Evolutionary conservation across 2,797 vertebrate genomes (phyloP), one percentile per base, ranked within the genome.

Genomic region (Danio jaintianensis): DNA sequence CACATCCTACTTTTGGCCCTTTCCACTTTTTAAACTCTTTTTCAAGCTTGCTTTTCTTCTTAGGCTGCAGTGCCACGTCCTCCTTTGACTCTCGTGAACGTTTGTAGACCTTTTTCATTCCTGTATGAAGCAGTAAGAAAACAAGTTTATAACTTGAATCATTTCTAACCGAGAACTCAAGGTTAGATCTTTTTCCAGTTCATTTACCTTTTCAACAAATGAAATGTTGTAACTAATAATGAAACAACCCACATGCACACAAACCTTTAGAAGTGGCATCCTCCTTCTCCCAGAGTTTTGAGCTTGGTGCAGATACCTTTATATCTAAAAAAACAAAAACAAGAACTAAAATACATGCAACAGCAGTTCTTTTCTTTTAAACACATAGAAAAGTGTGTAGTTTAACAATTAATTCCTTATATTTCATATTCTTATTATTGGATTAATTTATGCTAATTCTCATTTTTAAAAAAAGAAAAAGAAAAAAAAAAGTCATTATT

Each of bases 21-120:
- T 84, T 84, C 3, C 84, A 75, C 20, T 83, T 88, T 8, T 89
- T 90, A 29, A 82, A 22, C 9, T 81, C 84, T 79, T 89, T 91
- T 42, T 36, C 82, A 0, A 75, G 77, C 85, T 80, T 93, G 40
- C 80, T 86, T 76, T 87, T 92, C 80, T 88, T 94, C 52, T 88
- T 93, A 0, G 91, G 87, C 59, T 88, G 89, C 53, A 82, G 84
- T 0, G 74, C 86, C 7, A 86, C 82, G 1, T 84, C 86, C 63
- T 94, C 93, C 48, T 89, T 90, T 3, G 87, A 62, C 64, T 88
- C 86, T 6, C 88, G 91, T 78, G 88, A 87, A 88, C 92, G 92
- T 88, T 92, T 91, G 82, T 89, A 42, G 89, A 87, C 84, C 81
- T 90, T 92, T 92, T 93, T 93, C 87, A 91, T 50, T n/a, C 43